phyloP scores from a whole-genome alignment of 2,888 invertebrate genomes.

The Dolichomitus sp. region DNA sequence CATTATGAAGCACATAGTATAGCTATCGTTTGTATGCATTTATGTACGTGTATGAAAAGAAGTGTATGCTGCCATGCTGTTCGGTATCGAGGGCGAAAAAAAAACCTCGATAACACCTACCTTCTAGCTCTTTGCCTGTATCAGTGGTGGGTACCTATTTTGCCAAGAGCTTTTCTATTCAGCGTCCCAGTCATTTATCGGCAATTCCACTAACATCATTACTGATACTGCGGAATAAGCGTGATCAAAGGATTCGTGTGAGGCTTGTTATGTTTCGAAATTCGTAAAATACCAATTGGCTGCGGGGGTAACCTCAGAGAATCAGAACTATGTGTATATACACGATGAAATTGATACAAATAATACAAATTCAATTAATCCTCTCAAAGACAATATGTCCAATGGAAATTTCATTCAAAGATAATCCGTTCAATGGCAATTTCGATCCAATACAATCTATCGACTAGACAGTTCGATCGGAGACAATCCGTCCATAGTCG shows the following conservation, averaged over 20 bases:
- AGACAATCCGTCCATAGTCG: too few species aligned
- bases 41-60: neutral
- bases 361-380: too few species aligned
- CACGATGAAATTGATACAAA: too few species aligned
- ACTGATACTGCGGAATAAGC: constrained; percentile 38
- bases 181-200: constrained; percentile 39
- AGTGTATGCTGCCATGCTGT: neutral
- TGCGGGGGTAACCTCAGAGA: too few species aligned
- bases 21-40: constrained; percentile 7
- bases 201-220: constrained; percentile 40
- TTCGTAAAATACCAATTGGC: constrained; percentile 16
- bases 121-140: constrained; percentile 25
- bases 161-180: constrained; percentile 55
- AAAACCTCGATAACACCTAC: neutral
- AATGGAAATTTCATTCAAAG: too few species aligned
- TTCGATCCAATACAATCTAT: too few species aligned
- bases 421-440: too few species aligned
- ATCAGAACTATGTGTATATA: too few species aligned
- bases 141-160: constrained; percentile 50
- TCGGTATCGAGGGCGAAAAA: neutral
- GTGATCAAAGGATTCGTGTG: constrained; percentile 10
- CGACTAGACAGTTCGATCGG: too few species aligned
- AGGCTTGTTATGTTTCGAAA: constrained; percentile 46
- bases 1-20: constrained; percentile 7
- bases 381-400: too few species aligned